Base-by-base conservation (phyloP, 2,113 vertebrate genomes). In the Corythoichthys haematopterus region DNA sequence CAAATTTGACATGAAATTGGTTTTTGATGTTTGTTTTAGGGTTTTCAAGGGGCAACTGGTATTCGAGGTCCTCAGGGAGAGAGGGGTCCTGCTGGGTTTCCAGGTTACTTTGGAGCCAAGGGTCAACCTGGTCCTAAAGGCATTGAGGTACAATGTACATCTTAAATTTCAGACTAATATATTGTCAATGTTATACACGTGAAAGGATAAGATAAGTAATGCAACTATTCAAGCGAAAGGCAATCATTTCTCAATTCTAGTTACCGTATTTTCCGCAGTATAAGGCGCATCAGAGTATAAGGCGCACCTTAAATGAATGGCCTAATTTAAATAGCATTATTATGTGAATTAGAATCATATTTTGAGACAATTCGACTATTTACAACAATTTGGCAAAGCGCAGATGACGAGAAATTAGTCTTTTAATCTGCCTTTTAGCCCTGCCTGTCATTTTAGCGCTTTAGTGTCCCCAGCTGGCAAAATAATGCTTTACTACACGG, bases 61-160 rank as follows among this genome's bases (percentile, higher is more conserved):
- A 72, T 88, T 2, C 71, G 57, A 59, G 94, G 95, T 11, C 81
- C 80, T 2, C 86, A 91, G 4, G 94, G 95, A 8, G 47, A 80
- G 28, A 88, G 90, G 70, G 94, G 94, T 35, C 85, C 91, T 47
- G 37, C 55, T 0, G 94, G 95, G n/a, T 76, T 87, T 59, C 86
- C 65, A 48, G 95, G 95, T 35, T 94, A 95, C 50, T 77, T 80
- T 0, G 95, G 94, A 35, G 61, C 69, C 53, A 90, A 85, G 15
- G 95, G 94, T 64, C 90, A 76, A 0, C 80, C 55, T 0, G 95
- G 94, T 7, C 51, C 72, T 0, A 70, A 0, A 56, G 95, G 94
- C 47, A 60, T 87, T 2, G 86, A 92, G 45, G 95, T 95, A 83
- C 72, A 33, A 33, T 33, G 1, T 35, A 28, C 12, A 40, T 7